Percentiles rank a stretch among this genome's conserved stretches.
Evolutionary conservation across 2,113 vertebrate species (phyloP).

Genomic region (Bagarius yarrelli): DNA sequence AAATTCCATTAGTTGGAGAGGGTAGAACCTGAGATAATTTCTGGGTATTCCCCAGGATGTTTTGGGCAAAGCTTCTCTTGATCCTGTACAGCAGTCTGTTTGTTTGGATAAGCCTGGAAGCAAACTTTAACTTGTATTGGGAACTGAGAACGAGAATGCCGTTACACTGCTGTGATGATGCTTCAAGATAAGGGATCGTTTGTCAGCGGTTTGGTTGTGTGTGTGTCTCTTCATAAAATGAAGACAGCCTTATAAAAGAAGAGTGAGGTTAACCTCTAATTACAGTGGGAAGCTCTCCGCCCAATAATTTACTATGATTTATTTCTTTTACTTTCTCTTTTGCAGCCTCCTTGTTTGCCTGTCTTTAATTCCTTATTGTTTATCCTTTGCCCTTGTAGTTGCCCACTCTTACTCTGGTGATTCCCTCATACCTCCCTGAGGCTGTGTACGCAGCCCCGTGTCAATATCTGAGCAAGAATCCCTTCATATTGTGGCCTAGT

Average conservation of each 20-base stretch:
- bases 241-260: constrained; percentile 49
- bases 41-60: background rate
- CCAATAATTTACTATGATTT: constrained; percentile 39
- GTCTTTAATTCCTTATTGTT: background rate
- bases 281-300: constrained; percentile 46
- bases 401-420: background rate
- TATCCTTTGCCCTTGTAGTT: background rate
- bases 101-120: background rate
- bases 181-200: background rate
- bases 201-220: background rate
- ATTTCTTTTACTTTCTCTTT: constrained; percentile 18
- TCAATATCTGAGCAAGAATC: constrained; percentile 23
- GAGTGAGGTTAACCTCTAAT: constrained; percentile 65
- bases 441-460: constrained; percentile 36
- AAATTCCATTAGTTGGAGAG: too few relatives aligned
- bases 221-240: constrained; percentile 42
- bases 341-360: background rate
- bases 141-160: background rate
- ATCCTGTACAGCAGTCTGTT: background rate
- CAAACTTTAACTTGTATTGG: background rate
- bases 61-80: background rate
- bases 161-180: background rate
- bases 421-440: background rate
- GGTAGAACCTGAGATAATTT: background rate
- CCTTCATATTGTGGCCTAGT: constrained; percentile 27